These are phyloP conservation scores for Conops quadrifasciatus DNA, from an alignment of 2,888 invertebrate genomes.

Conservation along the genomic window DNA sequence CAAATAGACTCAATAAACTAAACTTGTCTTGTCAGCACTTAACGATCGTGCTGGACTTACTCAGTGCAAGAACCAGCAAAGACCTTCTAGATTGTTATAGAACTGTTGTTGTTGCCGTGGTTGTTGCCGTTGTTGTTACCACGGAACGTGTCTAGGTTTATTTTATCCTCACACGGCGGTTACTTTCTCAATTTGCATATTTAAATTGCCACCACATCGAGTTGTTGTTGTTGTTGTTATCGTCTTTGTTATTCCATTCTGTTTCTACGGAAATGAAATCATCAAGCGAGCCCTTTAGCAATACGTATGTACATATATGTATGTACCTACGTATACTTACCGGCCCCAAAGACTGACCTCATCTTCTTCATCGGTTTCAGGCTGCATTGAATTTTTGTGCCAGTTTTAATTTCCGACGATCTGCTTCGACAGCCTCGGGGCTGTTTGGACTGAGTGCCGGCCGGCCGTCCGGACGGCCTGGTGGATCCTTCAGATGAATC, in stretches of 20 bases:
- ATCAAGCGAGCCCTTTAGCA: conserved; percentile 19
- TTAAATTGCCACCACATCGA: conserved; percentile 25
- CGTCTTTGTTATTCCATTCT: conserved; percentile 8
- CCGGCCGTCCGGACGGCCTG: neutral
- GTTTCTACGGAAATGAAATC: conserved; percentile 29
- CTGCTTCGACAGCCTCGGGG: conserved; percentile 21
- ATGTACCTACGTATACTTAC: no score
- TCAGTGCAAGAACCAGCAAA: no score
- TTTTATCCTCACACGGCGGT: neutral
- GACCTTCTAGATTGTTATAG: no score
- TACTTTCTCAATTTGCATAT: conserved; percentile 28
- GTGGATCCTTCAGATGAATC: neutral
- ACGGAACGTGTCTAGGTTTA: conserved; percentile 26
- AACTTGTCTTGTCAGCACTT: neutral
- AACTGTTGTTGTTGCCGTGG: neutral
- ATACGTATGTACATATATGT: no score
- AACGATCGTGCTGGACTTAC: conserved; percentile 12
- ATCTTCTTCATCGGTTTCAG: neutral
- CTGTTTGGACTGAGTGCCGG: neutral
- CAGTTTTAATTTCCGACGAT: conserved; percentile 26
- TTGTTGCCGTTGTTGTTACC: neutral
- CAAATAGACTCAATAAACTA: neutral
- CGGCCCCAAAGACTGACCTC: neutral
- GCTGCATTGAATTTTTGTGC: conserved; percentile 24
- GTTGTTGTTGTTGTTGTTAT: neutral